Evolutionary conservation across 1,140 invertebrate species (phyloP), one percentile per base, ranked within the genome.

Genomic region (Lethrus apterus): DNA sequence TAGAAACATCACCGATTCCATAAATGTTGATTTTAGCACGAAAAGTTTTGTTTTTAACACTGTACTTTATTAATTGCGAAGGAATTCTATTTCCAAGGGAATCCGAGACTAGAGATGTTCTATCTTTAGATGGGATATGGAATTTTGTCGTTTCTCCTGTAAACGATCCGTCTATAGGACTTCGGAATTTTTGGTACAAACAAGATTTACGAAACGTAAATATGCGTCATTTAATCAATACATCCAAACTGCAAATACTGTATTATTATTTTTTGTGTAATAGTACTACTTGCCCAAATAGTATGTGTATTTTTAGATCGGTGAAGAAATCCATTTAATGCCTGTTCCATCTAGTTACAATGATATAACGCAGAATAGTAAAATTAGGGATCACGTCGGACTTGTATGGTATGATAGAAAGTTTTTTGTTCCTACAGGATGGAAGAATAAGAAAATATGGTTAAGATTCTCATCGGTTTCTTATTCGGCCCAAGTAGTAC

Each of bases 261-360:
- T n/a, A n/a, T n/a, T n/a, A n/a, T n/a, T n/a, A n/a, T n/a, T n/a
- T n/a, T n/a, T n/a, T n/a, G n/a, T n/a, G n/a, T n/a, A n/a, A n/a
- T n/a, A n/a, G n/a, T n/a, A n/a, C n/a, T n/a, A n/a, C n/a, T n/a
- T n/a, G n/a, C n/a, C n/a, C n/a, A n/a, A n/a, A n/a, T n/a, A n/a
- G n/a, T n/a, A n/a, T n/a, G n/a, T n/a, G n/a, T n/a, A n/a, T n/a
- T n/a, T n/a, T n/a, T n/a, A 23, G 20, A 15, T 26, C 5, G 13
- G 52, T 45, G 35, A 32, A 15, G 52, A 59, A 19, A 31, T 56
- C 2, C 40, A 47, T 11, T 75, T 82, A 13, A 96, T 97, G 91
- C 93, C 94, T n/a, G 93, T 98, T 9, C 94, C 95, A 0, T 81
- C 90, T 0, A 95, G 91, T 56, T 98, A 90, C 70, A 98, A 98